A percentile compares a stretch with the other conserved stretches of the same genome.
Evolutionary conservation across 2,113 vertebrate genomes (phyloP).

Genomic region (Baryphthengus martii): DNA sequence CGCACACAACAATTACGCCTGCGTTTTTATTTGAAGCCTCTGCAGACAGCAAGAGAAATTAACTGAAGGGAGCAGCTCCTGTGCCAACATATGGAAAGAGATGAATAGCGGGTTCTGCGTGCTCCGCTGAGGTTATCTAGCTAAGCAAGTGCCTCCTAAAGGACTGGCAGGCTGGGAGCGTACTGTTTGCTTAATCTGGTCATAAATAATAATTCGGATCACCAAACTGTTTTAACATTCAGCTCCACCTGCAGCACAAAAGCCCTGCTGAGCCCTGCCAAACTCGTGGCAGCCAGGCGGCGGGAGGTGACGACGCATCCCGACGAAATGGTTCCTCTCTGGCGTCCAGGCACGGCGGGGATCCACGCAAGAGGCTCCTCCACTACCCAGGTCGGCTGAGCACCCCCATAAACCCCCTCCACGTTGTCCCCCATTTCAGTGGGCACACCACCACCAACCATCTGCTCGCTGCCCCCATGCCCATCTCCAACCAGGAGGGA

Average conservation of each 20-base stretch:
- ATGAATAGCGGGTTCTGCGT: background rate
- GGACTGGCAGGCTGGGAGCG: background rate
- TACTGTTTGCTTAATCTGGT: background rate
- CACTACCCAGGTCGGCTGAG: accelerated
- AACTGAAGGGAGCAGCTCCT: constrained; percentile 36
- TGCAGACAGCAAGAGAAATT: constrained; percentile 34
- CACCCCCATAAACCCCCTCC: background rate
- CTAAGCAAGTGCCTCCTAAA: constrained; percentile 36
- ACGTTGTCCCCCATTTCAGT: accelerated
- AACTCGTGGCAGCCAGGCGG: background rate
- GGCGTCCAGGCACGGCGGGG: accelerated
- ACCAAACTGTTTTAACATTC: background rate
- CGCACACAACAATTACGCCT: background rate
- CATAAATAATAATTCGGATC: constrained; percentile 29
- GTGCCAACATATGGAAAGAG: constrained; percentile 39
- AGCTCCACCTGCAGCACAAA: background rate
- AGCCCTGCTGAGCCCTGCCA: background rate
- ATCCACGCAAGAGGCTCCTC: accelerated
- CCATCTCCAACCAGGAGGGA: background rate
- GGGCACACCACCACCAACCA: background rate
- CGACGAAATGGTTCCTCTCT: accelerated
- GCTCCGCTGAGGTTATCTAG: background rate
- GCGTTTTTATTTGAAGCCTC: constrained; percentile 19
- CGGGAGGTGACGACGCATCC: accelerated
- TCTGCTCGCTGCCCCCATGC: accelerated